phyloP scores from a whole-genome alignment of 1,140 invertebrate genomes.

The Charaxes varanes region DNA sequence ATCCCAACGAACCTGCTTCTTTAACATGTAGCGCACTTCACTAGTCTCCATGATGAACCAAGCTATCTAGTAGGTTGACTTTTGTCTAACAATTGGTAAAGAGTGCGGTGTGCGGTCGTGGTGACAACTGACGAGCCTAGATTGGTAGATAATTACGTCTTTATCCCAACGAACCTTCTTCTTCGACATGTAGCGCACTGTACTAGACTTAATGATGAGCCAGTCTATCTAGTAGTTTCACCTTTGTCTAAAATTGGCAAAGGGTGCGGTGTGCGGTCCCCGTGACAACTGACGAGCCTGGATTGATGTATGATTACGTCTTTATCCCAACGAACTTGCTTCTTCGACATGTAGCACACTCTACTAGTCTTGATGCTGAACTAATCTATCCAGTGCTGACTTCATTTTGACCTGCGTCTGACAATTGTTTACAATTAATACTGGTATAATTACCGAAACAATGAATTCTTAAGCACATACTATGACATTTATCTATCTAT shows the following conservation, averaged over 20 bases:
- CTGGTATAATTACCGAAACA: too few species aligned
- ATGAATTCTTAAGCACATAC: too few species aligned
- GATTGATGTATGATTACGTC: constrained; percentile 60
- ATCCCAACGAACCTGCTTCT: too few species aligned
- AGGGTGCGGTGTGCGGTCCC: constrained; percentile 49
- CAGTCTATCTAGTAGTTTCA: too few species aligned
- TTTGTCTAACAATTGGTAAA: constrained; percentile 24
- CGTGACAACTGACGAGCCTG: constrained; percentile 25
- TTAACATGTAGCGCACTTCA: too few species aligned
- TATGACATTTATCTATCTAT: too few species aligned
- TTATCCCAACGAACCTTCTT: constrained; percentile 34
- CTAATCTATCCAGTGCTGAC: too few species aligned
- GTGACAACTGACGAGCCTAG: constrained; percentile 27
- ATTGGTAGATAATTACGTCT: constrained; percentile 60
- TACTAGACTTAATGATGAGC: constrained; percentile 26
- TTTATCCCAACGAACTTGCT: constrained; percentile 37
- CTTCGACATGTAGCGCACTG: constrained; percentile 16
- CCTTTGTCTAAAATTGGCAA: constrained; percentile 23
- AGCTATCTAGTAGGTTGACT: too few species aligned
- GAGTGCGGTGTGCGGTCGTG: constrained; percentile 48
- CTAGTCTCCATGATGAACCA: too few species aligned
- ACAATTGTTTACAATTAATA: too few species aligned
- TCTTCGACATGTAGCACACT: constrained; percentile 17
- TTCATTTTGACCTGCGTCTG: too few species aligned
- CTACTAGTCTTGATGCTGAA: constrained; percentile 25